Evolutionary conservation across 1,140 invertebrate genomes (phyloP), one percentile per base, ranked within the genome.

Genomic region (Rhagoletis pomonella): DNA sequence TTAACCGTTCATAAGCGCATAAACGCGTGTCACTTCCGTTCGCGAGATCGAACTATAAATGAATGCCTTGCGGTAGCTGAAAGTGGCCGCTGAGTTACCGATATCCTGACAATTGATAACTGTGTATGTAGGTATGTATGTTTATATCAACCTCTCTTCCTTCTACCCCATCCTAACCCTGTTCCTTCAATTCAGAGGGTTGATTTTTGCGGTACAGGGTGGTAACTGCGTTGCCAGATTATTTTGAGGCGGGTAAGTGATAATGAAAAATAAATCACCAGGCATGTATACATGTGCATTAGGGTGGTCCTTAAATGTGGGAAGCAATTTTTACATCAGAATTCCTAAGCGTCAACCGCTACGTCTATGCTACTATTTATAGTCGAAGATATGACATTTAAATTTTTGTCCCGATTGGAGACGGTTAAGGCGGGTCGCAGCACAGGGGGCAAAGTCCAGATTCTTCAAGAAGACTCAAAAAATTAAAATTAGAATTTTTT

Each of bases 51-150:
- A 7, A 81, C 73, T 7, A 55, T n/a, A 81, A 81, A 81, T 81
- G 47, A 81, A 81, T 55, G 73, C 1, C 67, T 17, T n/a, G 39
- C 67, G 47, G 44, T 4, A 29, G 73, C 14, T 2, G 6, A 55
- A 19, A 81, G 47, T 55, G 73, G 19, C n/a, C 73, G 73, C 44
- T 55, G 47, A n/a, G 47, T 81, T 55, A 12, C 73, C 73, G n/a
- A 81, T 81, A 81, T 81, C 73, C 73, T 19, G 73, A 55, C 73
- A 81, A 81, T 81, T 81, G 67, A 73, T 73, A 73, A 73, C 12
- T 73, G 73, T 55, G 55, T 29, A 47, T 55, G 29, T 29, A 55
- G 10, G 12, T 2, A 29, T 73, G 73, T 55, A 81, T 29, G 73
- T 55, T 81, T 29, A 55, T 55, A 29, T 2, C 73, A 81, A 4